Percentiles rank a stretch among this genome's conserved stretches.
Evolutionary conservation across 2,113 vertebrate species (phyloP).

Genomic region (Tragulus kanchil): DNA sequence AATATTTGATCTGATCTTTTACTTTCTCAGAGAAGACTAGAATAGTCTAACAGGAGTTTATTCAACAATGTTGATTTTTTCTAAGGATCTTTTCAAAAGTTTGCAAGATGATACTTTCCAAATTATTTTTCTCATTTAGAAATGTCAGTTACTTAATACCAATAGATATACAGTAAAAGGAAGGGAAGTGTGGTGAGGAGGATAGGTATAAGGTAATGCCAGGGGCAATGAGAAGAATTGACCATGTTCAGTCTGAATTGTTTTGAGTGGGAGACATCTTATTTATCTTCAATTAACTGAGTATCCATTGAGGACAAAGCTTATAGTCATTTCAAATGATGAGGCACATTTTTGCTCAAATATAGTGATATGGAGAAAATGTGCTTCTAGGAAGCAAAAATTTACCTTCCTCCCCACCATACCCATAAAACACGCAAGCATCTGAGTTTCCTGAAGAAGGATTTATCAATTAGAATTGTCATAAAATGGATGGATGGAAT

Average conservation of each 20-base stretch:
- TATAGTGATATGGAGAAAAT: not conserved
- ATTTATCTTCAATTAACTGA: not conserved
- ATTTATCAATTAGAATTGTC: not conserved
- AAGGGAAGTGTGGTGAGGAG: too few species aligned
- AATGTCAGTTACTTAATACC: not conserved
- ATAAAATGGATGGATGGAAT: not conserved
- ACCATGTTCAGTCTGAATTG: not conserved
- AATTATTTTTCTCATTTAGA: constrained; percentile 3
- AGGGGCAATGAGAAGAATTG: not conserved
- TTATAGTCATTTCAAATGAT: not conserved
- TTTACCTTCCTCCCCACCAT: not conserved
- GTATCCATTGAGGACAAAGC: not conserved
- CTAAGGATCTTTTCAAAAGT: not conserved
- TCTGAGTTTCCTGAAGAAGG: not conserved
- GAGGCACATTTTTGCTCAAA: not conserved
- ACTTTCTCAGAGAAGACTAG: constrained; percentile 7
- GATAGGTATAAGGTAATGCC: not conserved
- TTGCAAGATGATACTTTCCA: not conserved
- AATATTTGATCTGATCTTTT: not conserved
- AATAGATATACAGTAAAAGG: not conserved
- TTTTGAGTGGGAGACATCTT: not conserved
- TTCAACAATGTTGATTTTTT: not conserved
- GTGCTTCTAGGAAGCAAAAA: not conserved
- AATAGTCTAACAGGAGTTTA: not conserved
- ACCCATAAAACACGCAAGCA: not conserved